Evolutionary conservation across 2,797 vertebrate species (phyloP), one percentile per base, ranked within the genome.

Genomic region (Xiphophorus birchmanni): DNA sequence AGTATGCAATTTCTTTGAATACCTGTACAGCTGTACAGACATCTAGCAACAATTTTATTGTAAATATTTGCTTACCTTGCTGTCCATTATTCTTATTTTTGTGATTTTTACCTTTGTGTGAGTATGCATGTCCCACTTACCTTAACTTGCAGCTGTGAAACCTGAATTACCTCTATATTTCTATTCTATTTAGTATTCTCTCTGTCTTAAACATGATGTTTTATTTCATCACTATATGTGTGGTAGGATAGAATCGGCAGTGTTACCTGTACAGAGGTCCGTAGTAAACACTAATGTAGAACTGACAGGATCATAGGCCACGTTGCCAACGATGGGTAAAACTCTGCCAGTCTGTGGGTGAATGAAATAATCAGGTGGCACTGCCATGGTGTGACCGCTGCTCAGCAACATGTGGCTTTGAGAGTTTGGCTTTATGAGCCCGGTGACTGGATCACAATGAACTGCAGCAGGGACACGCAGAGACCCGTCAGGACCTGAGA

Each of bases 271-370:
- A 45, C 88, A 91, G 21, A 84, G 86, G 80, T 97, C 97, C 8
- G 93, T 91, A 26, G 94, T 94, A 35, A 95, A 90, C 76, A 97
- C 93, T 78, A 98, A 90, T 23, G 89, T 93, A 1, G 95, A 95
- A 42, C 78, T 94, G 67, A 84, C 37, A 3, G 97, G 94, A 84
- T 98, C 96, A 0, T 96, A 98, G 40, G 95, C 95, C 72, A 98
- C 77, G 0, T 97, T 97, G 18, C 97, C 97, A 29, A 94, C 90
- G 52, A 97, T 63, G 0, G 96, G 96, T 79, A 98, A 92, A n/a
- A 97, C 88, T 45, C 92, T 94, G 42, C 96, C 95, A 0, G 97
- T 98, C 74, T 96, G 93, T 0, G 96, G 96, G 82, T 98, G 96
- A 56, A 99, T 76, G 67, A 97, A 97, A 88, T 95, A 95, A 78